phyloP scores from a whole-genome alignment of 2,797 vertebrate species.

The Stomatorhinus walkeri region DNA sequence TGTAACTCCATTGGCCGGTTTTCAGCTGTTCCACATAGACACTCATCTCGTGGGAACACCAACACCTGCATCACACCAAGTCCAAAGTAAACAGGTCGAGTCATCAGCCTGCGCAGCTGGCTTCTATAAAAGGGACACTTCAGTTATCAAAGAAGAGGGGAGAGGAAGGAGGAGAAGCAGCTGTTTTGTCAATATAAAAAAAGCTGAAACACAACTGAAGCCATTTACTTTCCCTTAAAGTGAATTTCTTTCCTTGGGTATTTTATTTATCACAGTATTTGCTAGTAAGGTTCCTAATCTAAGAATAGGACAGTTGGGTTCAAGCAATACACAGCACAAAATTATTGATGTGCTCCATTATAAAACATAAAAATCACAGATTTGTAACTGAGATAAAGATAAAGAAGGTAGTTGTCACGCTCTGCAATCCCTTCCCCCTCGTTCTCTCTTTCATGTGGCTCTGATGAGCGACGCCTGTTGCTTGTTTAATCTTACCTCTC shows the following conservation, averaged over 20 bases:
- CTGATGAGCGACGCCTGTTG: background rate
- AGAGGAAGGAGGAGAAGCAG: background rate
- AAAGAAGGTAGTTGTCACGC: background rate
- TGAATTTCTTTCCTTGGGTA: background rate
- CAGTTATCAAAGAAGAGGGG: background rate
- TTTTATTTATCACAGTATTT: background rate
- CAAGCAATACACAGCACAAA: background rate
- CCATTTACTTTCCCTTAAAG: background rate
- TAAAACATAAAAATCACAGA: background rate
- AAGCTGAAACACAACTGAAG: background rate
- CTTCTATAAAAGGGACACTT: background rate
- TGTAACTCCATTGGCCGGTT: background rate
- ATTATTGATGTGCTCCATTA: background rate
- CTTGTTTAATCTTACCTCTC: background rate
- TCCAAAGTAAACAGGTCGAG: background rate
- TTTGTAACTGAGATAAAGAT: background rate
- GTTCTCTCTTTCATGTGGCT: background rate
- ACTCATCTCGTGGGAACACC: background rate
- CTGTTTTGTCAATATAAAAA: background rate
- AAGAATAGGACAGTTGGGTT: background rate
- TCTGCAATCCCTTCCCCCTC: background rate
- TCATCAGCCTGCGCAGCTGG: background rate
- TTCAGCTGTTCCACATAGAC: constrained; percentile 3
- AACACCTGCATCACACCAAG: background rate
- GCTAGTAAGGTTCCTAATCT: background rate